These are phyloP conservation scores for Drosophila yakuba DNA, from an alignment of 1,140 invertebrate genomes.

Conservation along the genomic window DNA sequence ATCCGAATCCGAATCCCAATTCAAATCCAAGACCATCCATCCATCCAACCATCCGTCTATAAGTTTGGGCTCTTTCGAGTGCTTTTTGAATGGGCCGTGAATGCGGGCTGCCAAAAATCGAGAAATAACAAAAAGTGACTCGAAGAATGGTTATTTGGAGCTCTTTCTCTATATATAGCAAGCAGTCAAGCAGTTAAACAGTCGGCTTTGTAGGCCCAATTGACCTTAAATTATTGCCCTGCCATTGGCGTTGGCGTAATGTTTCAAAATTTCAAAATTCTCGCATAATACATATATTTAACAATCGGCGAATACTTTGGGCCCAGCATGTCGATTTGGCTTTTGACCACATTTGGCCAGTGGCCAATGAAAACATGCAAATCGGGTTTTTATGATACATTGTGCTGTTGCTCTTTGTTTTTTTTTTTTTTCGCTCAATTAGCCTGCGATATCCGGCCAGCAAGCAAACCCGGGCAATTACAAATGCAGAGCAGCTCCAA, in stretches of 20 bases:
- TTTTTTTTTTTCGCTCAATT: constrained; percentile 48
- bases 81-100: constrained; percentile 19
- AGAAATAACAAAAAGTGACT: constrained; percentile 8
- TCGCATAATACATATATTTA: constrained; percentile 6
- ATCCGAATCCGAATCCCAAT: constrained; percentile 15
- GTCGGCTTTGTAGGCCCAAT: constrained; percentile 38
- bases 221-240: constrained; percentile 53
- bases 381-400: constrained; percentile 38
- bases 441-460: constrained; percentile 53
- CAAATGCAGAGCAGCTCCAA: constrained; percentile 39
- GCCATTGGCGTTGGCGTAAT: constrained; percentile 39
- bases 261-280: constrained; percentile 59
- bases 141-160: constrained; percentile 41
- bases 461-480: constrained; percentile 31
- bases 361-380: constrained; percentile 31
- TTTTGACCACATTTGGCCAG: constrained; percentile 42
- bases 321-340: constrained; percentile 29
- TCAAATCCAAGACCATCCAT: constrained; percentile 28
- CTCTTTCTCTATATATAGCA: constrained; percentile 37
- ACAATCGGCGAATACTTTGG: constrained; percentile 5
- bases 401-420: not conserved
- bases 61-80: constrained; percentile 12
- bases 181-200: constrained; percentile 10
- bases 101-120: constrained; percentile 33
- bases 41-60: not conserved